Conservation (phyloP, 2,888 invertebrate species). For the Hypolimnas misippus region DNA sequence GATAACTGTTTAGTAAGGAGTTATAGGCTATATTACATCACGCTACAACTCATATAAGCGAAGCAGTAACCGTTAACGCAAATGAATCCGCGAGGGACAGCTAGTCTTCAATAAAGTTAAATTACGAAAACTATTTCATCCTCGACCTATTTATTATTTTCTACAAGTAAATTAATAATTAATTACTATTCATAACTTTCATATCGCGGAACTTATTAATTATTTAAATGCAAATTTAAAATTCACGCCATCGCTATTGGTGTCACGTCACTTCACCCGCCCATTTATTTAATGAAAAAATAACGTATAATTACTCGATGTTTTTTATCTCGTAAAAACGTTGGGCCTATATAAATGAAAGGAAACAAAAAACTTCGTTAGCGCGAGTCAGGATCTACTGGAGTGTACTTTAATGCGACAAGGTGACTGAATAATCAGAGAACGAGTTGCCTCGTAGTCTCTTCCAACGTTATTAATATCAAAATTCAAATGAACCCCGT, state of each 20-base stretch:
- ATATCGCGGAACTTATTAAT: constrained; percentile 5
- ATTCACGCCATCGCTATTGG: constrained; percentile 6
- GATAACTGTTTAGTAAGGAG: too few relatives aligned
- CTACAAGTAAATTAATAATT: background rate
- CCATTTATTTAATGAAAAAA: constrained; percentile 8
- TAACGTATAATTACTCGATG: background rate
- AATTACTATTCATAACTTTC: background rate
- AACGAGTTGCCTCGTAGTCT: background rate
- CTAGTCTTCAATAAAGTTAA: too few relatives aligned
- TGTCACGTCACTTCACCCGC: background rate
- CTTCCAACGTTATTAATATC: background rate
- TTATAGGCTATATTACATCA: too few relatives aligned
- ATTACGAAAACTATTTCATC: too few relatives aligned
- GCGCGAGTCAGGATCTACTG: constrained; percentile 13
- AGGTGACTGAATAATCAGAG: constrained; percentile 5
- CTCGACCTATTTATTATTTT: too few relatives aligned
- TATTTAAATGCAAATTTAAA: constrained; percentile 7
- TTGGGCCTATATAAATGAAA: constrained; percentile 19
- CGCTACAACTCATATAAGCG: too few relatives aligned
- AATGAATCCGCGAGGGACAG: too few relatives aligned
- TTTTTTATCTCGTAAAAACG: background rate
- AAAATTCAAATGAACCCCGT: background rate
- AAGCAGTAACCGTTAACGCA: too few relatives aligned
- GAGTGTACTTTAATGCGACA: constrained; percentile 15
- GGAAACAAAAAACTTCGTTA: constrained; percentile 24